Evolutionary conservation across 2,888 invertebrate genomes (phyloP).

Genomic region (Acanthosepion esculentum): DNA sequence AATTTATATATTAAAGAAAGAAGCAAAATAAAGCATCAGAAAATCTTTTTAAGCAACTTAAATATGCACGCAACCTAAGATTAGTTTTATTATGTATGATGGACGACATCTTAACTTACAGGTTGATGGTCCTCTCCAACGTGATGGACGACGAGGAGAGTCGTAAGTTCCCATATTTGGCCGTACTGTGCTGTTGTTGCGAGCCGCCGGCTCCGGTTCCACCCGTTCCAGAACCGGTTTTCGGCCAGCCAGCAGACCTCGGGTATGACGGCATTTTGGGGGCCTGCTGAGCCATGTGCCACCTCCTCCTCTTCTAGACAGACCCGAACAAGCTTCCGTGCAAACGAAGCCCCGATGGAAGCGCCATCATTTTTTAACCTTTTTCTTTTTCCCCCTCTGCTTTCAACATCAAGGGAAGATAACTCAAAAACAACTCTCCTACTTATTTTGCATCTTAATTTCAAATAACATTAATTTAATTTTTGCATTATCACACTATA

Average conservation of each 20-base stretch:
- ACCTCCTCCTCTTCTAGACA: not conserved
- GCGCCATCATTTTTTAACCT: not conserved
- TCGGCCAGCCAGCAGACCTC: slow-evolving; percentile 44
- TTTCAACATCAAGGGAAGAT: not conserved
- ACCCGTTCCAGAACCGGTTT: not conserved
- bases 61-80: not conserved
- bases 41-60: not conserved
- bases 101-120: slow-evolving; percentile 54
- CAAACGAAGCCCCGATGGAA: not conserved
- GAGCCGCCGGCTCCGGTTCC: not conserved
- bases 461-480: no score
- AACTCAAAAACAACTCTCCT: not conserved
- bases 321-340: not conserved
- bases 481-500: no score
- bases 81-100: not conserved
- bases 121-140: slow-evolving; percentile 61
- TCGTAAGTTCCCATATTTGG: slow-evolving; percentile 16
- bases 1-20: not conserved
- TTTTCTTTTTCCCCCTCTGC: no score
- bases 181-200: not conserved
- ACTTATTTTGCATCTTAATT: no score
- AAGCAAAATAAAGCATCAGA: not conserved
- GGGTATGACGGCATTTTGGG: slow-evolving; percentile 44
- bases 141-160: slow-evolving; percentile 51
- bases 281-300: slow-evolving; percentile 24